Percentiles rank a stretch among this genome's conserved stretches.
Evolutionary conservation across 2,888 invertebrate species (phyloP).

Genomic region (Cepaea hortensis): DNA sequence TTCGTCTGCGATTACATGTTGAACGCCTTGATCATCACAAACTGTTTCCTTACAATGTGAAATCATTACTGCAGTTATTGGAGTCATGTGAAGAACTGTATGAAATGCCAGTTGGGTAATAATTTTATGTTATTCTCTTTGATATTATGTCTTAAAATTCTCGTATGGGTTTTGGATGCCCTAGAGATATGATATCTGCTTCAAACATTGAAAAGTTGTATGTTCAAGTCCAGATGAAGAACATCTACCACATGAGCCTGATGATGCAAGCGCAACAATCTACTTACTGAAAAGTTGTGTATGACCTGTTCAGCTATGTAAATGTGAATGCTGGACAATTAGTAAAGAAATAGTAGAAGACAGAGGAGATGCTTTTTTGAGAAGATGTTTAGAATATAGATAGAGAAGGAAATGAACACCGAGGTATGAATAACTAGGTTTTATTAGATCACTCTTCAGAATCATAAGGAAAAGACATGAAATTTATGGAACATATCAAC

Average conservation of each 20-base stretch:
- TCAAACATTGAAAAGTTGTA: not conserved
- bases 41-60: conserved; percentile 34
- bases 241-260: not conserved
- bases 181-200: not conserved
- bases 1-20: conserved; percentile 28
- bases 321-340: too few species aligned
- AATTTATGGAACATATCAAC: too few species aligned
- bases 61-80: conserved; percentile 17
- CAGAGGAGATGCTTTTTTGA: too few species aligned
- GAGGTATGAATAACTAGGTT: too few species aligned
- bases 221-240: not conserved
- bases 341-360: too few species aligned
- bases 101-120: conserved; percentile 15
- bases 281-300: too few species aligned
- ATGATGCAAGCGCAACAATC: not conserved
- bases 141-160: not conserved
- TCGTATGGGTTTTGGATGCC: not conserved
- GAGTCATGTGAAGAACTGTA: conserved; percentile 28
- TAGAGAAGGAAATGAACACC: too few species aligned
- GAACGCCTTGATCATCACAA: conserved; percentile 15
- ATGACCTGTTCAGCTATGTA: too few species aligned
- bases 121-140: not conserved
- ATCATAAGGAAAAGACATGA: too few species aligned
- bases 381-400: too few species aligned
- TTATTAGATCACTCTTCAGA: too few species aligned